phyloP scores from a whole-genome alignment of 2,797 vertebrate species.

The Benthosema pterotum region DNA sequence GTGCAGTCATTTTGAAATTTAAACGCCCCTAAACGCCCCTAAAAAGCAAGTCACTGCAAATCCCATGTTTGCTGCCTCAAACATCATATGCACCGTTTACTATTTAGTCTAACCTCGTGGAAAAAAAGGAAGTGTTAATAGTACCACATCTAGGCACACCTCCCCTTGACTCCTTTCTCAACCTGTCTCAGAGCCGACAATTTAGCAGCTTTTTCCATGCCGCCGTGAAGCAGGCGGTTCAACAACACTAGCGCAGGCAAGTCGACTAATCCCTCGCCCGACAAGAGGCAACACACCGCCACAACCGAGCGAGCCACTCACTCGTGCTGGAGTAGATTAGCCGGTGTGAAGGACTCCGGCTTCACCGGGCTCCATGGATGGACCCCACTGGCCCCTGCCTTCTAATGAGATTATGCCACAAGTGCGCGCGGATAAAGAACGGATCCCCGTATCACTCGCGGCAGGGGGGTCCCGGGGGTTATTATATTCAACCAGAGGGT shows the following conservation, averaged over 20 bases:
- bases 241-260: conserved; percentile 4
- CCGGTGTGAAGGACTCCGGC: conserved; percentile 26
- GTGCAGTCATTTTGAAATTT: too few species aligned
- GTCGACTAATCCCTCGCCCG: conserved; percentile 1
- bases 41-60: too few species aligned
- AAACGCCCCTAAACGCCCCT: too few species aligned
- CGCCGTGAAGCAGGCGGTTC: background rate
- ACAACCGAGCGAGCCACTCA: background rate
- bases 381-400: conserved; percentile 1
- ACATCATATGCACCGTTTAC: too few species aligned
- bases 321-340: conserved; percentile 28
- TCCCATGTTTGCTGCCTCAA: too few species aligned
- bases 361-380: conserved; percentile 16
- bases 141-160: too few species aligned
- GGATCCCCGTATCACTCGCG: conserved; percentile 24
- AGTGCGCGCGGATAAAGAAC: conserved; percentile 23
- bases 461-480: conserved; percentile 30
- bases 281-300: conserved; percentile 2
- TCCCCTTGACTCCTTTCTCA: too few species aligned
- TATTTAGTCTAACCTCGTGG: too few species aligned
- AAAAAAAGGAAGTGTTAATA: too few species aligned
- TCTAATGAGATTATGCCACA: conserved; percentile 46
- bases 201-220: background rate
- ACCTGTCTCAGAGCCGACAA: background rate
- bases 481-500: conserved; percentile 21